Base-by-base conservation (phyloP, 2,888 invertebrate genomes). In the Carpatolechia fugitivella region DNA sequence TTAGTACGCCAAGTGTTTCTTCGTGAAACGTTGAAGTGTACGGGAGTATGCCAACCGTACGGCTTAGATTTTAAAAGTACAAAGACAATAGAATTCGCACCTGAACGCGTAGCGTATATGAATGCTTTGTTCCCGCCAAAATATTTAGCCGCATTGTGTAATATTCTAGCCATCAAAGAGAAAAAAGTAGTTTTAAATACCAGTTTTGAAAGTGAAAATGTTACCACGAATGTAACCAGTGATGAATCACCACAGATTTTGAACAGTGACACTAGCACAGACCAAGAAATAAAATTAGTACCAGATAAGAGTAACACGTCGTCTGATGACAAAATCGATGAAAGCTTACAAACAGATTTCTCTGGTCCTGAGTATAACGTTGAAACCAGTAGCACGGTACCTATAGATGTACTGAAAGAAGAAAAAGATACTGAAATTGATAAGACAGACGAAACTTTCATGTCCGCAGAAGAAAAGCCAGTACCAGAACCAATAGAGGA, bases 111-210 rank as follows among this genome's bases (percentile, higher is more conserved):
- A 59, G 91, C 92, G 61, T 93, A 93, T 68, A 88, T 93, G 60
- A 90, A 93, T 36, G 91, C 93, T 64, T 89, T 94, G 63, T 92
- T 95, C 64, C 90, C 94, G 10, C 82, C 91, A 29, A 93, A 93
- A 68, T 94, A 95, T 77, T 83, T 96, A 62, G 93, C 94, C 16
- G 96, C 96, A 18, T 84, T 96, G 62, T 97, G 96, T 80, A 96
- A 96, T 79, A 91, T 94, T 33, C 76, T 96, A 56, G 94, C 94
- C 35, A 91, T 94, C 59, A 89, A 92, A 61, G 93, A 94, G 65
- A 92, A 92, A 65, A 93, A 93, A 79, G 92, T 93, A 13, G 92
- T 93, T 35, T 80, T 93, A 60, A 95, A 95, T 69, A 88, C 92
- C 0, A 93, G 92, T 68, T 92, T 90, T 57, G 91, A 91, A 69